Conservation (phyloP, 2,113 vertebrate species). For the Ovibos moschatus region DNA sequence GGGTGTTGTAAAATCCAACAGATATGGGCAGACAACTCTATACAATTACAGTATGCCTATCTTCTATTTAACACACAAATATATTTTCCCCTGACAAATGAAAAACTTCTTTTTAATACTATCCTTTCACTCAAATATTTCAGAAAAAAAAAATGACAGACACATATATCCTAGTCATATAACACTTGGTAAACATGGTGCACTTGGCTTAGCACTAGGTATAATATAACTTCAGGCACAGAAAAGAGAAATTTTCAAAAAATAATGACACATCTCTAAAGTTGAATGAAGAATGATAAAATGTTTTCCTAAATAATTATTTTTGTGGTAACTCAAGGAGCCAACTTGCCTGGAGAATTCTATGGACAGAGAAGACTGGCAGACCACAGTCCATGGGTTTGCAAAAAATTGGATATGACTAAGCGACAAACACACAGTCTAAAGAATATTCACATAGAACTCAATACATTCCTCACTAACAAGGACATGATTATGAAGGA, state of each 20-base stretch:
- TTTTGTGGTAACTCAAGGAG: neutral
- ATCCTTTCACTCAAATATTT: neutral
- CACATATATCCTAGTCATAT: neutral
- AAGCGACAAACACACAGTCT: rapidly evolving
- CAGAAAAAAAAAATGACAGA: neutral
- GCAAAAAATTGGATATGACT: neutral
- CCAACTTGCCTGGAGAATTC: neutral
- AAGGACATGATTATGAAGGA: neutral
- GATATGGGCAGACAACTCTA: neutral
- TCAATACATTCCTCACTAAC: neutral
- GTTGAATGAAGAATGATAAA: neutral
- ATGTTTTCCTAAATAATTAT: neutral
- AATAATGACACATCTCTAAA: neutral
- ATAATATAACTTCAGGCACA: neutral
- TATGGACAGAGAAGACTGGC: neutral
- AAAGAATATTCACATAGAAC: neutral
- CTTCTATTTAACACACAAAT: neutral
- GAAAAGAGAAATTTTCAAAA: neutral
- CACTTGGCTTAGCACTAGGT: neutral
- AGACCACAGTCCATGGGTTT: neutral
- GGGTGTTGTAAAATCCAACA: neutral
- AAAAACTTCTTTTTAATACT: neutral
- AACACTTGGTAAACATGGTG: neutral
- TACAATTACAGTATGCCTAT: neutral
- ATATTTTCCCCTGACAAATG: neutral